Evolutionary conservation across 2,888 invertebrate species (phyloP).

Genomic region (Caenorhabditis drosophilae): DNA sequence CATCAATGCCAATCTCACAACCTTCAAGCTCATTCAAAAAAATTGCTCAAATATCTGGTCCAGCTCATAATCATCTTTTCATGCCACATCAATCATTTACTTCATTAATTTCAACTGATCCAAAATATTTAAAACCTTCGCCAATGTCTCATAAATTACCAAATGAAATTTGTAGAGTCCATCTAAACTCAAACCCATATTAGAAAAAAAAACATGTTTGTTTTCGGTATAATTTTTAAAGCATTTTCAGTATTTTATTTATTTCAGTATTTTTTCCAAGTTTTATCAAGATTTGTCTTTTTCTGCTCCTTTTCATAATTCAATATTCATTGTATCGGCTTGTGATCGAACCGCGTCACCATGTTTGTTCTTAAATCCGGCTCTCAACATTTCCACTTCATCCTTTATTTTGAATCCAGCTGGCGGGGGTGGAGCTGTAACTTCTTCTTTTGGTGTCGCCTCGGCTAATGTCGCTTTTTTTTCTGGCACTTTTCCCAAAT

Average conservation of each 20-base stretch:
- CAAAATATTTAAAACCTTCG: constrained; percentile 16
- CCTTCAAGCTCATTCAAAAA: constrained; percentile 12
- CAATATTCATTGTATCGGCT: constrained; percentile 21
- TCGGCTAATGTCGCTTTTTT: constrained; percentile 15
- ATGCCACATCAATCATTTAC: constrained; percentile 35
- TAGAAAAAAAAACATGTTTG: no score
- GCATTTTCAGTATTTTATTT: no score
- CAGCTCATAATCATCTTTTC: constrained; percentile 37
- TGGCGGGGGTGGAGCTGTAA: constrained; percentile 31
- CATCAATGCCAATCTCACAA: constrained; percentile 7
- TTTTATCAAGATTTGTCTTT: neutral
- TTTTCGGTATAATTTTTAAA: no score
- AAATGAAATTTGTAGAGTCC: constrained; percentile 38
- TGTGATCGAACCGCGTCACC: constrained; percentile 28
- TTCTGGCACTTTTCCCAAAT: constrained; percentile 8
- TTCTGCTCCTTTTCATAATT: constrained; percentile 9
- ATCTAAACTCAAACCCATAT: constrained; percentile 25
- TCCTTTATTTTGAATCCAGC: constrained; percentile 28
- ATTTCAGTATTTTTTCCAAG: no score
- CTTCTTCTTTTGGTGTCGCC: constrained; percentile 21
- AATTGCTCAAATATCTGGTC: constrained; percentile 18
- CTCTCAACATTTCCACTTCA: constrained; percentile 38
- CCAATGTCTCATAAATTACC: constrained; percentile 33
- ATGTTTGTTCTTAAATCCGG: constrained; percentile 35
- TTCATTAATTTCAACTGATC: constrained; percentile 22